Base-by-base conservation (phyloP, 2,888 invertebrate genomes). In the Cantharis rustica region DNA sequence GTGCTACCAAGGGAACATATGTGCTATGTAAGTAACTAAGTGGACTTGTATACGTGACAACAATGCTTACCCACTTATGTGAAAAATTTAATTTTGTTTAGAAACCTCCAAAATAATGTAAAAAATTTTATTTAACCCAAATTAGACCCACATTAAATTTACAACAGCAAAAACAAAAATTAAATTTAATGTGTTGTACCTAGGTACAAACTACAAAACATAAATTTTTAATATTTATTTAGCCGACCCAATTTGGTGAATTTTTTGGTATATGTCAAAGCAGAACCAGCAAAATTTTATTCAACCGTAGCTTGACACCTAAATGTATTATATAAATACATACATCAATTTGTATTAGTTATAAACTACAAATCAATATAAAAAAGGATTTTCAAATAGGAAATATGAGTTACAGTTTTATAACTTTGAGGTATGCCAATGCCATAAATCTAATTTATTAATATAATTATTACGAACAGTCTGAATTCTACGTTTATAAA, bases 11-110 rank as follows among this genome's bases (percentile, higher is more conserved):
- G 79, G 79, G 81, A 79, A 79, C 75, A 79, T 79, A 79, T 79
- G 81, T 76, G 79, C 80, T 79, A 79, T 81, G 81, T 81, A 81
- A 82, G 81, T 81, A 80, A 82, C 82, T 81, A 82, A 82, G 80
- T 80, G 81, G 80, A 79, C 73, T 74, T 72, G 78, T 77, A 77
- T 81, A 82, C 82, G 82, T 80, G 82, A 80, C 80, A 79, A 79
- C 77, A 72, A 73, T 75, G 76, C 61, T 70, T 66, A 31, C 66
- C 73, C 73, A 68, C 68, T 75, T 72, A 71, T 75, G 70, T 69
- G 75, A 73, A 75, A 76, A 80, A 80, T 78, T 75, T 79, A 80
- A 80, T 79, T 79, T 76, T 73, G 76, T 79, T 79, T 75, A 74
- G 78, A 76, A 78, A 74, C 72, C 23, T 20, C 26, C 68, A 69